Conservation (phyloP, 2,888 invertebrate species). For the Nomada ruficornis region DNA sequence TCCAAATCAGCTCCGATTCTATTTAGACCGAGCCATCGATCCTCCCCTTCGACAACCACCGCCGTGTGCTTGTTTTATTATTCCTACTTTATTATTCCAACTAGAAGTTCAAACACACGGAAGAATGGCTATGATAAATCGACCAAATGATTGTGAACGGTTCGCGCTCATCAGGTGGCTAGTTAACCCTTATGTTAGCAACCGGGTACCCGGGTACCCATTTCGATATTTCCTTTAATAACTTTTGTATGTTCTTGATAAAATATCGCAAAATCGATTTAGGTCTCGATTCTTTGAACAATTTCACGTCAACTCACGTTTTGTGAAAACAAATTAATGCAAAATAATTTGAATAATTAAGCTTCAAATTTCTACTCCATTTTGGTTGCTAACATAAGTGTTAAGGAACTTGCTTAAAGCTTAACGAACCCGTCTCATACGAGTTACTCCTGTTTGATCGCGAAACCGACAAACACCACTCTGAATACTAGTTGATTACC, state of each 20-base stretch:
- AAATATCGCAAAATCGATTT: too few relatives aligned
- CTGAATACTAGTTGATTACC: slow-evolving; percentile 25
- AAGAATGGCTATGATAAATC: neutral
- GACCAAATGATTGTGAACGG: neutral
- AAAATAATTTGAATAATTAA: too few relatives aligned
- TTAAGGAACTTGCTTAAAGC: slow-evolving; percentile 1
- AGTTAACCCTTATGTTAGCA: too few relatives aligned
- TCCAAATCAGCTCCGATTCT: neutral
- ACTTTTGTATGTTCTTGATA: too few relatives aligned
- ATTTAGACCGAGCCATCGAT: slow-evolving; percentile 12
- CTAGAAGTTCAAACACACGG: neutral
- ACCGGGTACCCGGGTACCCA: too few relatives aligned
- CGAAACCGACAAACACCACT: slow-evolving; percentile 17
- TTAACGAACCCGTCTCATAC: slow-evolving; percentile 12
- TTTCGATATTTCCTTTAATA: too few relatives aligned
- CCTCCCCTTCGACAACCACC: neutral
- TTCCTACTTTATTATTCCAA: neutral
- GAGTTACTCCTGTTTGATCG: slow-evolving; percentile 10
- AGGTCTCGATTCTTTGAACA: too few relatives aligned
- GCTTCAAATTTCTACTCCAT: too few relatives aligned
- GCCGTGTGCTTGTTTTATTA: neutral
- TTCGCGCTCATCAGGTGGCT: neutral
- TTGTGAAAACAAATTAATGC: too few relatives aligned
- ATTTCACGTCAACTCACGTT: too few relatives aligned
- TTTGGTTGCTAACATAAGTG: too few relatives aligned